Base-by-base conservation (phyloP, 2,113 vertebrate genomes). In the Perccottus glenii region DNA sequence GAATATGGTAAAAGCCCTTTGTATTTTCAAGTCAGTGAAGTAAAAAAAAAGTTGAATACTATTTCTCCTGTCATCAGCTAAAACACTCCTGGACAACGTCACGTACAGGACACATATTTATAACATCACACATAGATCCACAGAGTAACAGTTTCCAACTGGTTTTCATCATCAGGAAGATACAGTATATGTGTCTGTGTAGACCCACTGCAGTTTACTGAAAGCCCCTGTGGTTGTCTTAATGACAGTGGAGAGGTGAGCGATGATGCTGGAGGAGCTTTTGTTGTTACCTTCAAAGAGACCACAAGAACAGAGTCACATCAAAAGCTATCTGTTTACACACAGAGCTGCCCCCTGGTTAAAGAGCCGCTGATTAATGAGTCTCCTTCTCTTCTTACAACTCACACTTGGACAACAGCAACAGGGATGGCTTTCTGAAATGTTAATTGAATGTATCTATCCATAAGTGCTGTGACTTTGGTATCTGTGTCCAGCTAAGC, bases 251-350 rank as follows among this genome's bases (percentile, higher is more conserved):
- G 36, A 57, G 27, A n/a, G n/a, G n/a, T n/a, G n/a, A n/a, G n/a
- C n/a, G n/a, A n/a, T 55, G 40, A 55, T 6, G 60, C 47, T 4
- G 0, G 10, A 8, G 38, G 15, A 67, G 65, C 70, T 67, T 76
- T 84, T 75, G 69, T 66, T 63, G 75, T 81, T 67, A 11, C 49
- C 79, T 82, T 86, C 80, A 87, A 87, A 88, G 70, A 77, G 57
- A 45, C 60, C 77, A 49, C 63, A 68, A 80, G 75, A 80, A 43
- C 6, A 46, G 51, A 78, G 42, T 19, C 68, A 78, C 84, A 85
- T 85, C 77, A 80, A 78, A 63, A 65, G 84, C 46, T 76, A 78
- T 90, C 85, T 4, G 0, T 48, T 88, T 85, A 68, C 81, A 80
- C 73, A 71, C 66, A 81, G 64, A 49, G 19, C 6, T 6, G 61